phyloP scores from a whole-genome alignment of 2,113 vertebrate genomes.

The Acanthochromis polyacanthus region DNA sequence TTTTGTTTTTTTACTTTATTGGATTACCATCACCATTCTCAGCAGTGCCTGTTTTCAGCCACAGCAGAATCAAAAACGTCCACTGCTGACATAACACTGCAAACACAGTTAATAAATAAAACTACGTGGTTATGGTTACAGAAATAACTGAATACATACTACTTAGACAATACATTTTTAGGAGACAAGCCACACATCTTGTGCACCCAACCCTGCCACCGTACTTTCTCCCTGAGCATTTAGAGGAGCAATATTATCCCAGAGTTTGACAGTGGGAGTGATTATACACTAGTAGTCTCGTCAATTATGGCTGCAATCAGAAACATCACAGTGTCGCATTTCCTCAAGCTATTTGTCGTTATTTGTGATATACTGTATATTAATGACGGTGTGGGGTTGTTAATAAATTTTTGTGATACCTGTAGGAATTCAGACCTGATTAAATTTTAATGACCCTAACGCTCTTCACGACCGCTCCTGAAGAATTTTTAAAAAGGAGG shows the following conservation, averaged over 20 bases:
- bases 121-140: too few species aligned
- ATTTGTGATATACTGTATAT: constrained; percentile 49
- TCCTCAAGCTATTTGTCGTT: constrained; percentile 32
- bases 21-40: too few species aligned
- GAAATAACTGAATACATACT: too few species aligned
- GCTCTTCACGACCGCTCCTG: constrained; percentile 54
- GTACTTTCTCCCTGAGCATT: not conserved
- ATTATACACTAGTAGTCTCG: constrained; percentile 12
- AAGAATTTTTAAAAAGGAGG: constrained; percentile 51
- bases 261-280: not conserved
- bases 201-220: too few species aligned
- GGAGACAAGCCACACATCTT: too few species aligned
- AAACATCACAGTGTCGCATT: constrained; percentile 3
- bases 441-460: constrained; percentile 48
- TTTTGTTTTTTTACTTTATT: too few species aligned
- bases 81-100: too few species aligned
- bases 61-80: too few species aligned
- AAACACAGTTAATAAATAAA: too few species aligned
- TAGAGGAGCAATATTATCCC: not conserved
- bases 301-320: constrained; percentile 4
- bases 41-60: too few species aligned
- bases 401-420: constrained; percentile 43
- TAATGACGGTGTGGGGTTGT: constrained; percentile 14
- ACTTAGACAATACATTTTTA: too few species aligned
- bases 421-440: constrained; percentile 55